Base-by-base conservation (phyloP, 2,113 vertebrate genomes). In the Hemiprocne comata region DNA sequence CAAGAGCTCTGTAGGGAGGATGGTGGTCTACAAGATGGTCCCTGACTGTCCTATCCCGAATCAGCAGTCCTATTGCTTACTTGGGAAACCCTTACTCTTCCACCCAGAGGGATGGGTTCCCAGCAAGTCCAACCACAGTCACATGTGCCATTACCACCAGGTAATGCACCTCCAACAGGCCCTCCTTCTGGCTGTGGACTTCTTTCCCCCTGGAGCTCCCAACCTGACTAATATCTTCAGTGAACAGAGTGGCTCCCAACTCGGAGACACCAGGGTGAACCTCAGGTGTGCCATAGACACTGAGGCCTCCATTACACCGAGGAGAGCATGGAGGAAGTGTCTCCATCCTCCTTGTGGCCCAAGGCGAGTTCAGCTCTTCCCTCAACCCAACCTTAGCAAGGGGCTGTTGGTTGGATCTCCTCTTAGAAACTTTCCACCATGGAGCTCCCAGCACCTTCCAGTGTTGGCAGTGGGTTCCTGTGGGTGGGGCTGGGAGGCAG, bases 21-120 rank as follows among this genome's bases (percentile, higher is more conserved):
- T 0, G 3, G 5, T 1, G 17, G 34, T n/a, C 57, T 69, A 11
- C 0, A 4, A 19, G 64, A 2, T 25, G 31, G 16, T 12, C 7
- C 21, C 42, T 5, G 9, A 11, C 36, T 57, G 64, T 29, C 51
- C 60, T 3, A 17, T 10, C 42, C 58, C 80, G 57, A 4, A 8
- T 2, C 15, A 51, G 13, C 2, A 46, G 46, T 13, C 25, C 46
- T 55, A 26, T 20, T 0, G 0, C 16, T 34, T 13, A 16, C 46
- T 34, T 10, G 38, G 29, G 50, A 24, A 33, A n/a, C 62, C 34
- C 34, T 54, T 40, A 3, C 17, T 2, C 26, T 81, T 34, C 36
- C 34, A 66, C 2, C 4, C 46, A 13, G 19, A 34, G 7, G 24
- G 19, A 5, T 8, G 46, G 6, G 21, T 40, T 84, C 31, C 89